Percentiles rank a stretch among this genome's conserved stretches.
phyloP scores from a whole-genome alignment of 2,888 invertebrate genomes.

The Amaurobius ferox region DNA sequence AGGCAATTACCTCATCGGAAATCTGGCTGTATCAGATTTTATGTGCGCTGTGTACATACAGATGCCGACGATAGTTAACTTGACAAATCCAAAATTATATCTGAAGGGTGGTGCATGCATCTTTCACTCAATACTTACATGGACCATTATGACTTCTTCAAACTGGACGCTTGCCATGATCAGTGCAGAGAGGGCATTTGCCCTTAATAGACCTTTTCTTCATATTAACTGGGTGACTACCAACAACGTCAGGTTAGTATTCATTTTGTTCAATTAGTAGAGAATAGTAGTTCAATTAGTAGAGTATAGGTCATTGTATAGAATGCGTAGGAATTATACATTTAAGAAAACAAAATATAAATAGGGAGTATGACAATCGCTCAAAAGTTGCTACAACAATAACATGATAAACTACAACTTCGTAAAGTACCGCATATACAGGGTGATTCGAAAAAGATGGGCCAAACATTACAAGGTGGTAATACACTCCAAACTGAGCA shows the following conservation, averaged over 20 bases:
- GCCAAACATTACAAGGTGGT: no score
- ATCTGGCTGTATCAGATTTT: slow-evolving; percentile 35
- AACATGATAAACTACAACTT: no score
- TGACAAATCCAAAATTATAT: background rate
- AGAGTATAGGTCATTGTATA: no score
- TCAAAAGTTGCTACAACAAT: no score
- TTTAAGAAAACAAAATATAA: no score
- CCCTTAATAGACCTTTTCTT: slow-evolving; percentile 36
- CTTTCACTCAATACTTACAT: slow-evolving; percentile 16
- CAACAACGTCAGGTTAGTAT: slow-evolving; percentile 3
- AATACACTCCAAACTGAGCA: no score
- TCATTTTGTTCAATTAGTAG: no score
- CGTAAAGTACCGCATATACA: no score
- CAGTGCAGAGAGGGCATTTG: slow-evolving; percentile 42
- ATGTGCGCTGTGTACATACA: slow-evolving; percentile 33
- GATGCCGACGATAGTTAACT: slow-evolving; percentile 14
- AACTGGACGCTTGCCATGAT: slow-evolving; percentile 43
- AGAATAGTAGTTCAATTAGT: no score
- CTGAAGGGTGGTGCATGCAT: background rate
- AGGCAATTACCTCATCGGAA: slow-evolving; percentile 25
- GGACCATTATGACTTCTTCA: slow-evolving; percentile 21
- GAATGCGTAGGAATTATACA: no score
- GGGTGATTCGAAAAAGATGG: no score
- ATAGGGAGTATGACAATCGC: no score
- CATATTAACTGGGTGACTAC: slow-evolving; percentile 27